phyloP scores from a whole-genome alignment of 1,140 invertebrate genomes.

The Ylistrum balloti region DNA sequence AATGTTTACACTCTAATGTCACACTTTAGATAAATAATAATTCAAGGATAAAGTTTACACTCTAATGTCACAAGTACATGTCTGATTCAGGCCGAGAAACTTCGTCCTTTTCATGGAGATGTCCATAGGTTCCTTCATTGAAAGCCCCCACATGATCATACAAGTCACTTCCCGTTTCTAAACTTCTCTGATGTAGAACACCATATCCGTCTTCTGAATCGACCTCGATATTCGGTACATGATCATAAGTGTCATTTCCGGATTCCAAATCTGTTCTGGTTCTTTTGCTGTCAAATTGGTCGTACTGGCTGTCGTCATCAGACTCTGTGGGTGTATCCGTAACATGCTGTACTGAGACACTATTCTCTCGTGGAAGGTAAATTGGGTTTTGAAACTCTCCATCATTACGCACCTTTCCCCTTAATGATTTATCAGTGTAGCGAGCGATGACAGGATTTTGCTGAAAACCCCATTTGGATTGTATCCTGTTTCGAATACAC shows the following conservation, averaged over 20 bases:
- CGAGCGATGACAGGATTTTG: background rate
- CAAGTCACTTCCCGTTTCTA: background rate
- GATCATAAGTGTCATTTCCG: background rate
- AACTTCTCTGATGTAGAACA: background rate
- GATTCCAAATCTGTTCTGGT: background rate
- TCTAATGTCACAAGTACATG: background rate
- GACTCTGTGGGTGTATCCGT: background rate
- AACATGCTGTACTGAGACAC: background rate
- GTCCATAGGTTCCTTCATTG: background rate
- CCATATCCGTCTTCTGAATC: background rate
- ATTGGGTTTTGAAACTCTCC: background rate
- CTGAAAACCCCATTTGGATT: background rate
- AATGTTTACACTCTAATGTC: too few species aligned
- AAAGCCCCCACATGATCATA: background rate
- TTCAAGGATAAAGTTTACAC: too few species aligned
- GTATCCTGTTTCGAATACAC: background rate
- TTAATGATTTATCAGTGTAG: background rate
- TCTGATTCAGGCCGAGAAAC: background rate
- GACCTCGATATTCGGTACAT: background rate
- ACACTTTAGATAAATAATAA: too few species aligned
- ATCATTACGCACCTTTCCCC: background rate
- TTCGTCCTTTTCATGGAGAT: conserved; percentile 1
- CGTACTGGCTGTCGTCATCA: background rate
- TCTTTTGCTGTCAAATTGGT: background rate
- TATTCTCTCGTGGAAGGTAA: background rate